Conservation (phyloP, 30 jellyfish, hydroid and myxozoan species). For the Aurelia coerulea region DNA sequence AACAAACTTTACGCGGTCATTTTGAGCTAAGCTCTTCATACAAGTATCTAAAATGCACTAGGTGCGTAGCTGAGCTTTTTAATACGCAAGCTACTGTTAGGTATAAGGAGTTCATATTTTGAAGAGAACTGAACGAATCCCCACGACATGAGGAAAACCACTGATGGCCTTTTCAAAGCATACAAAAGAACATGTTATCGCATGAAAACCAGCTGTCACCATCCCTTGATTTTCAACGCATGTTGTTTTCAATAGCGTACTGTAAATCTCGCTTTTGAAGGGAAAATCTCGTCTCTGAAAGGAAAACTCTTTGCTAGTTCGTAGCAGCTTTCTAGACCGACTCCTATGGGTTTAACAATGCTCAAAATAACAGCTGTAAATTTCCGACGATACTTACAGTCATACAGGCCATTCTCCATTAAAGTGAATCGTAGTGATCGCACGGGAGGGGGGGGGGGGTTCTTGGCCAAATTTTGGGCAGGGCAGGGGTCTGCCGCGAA, state of each 20-base stretch:
- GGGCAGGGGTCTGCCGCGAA: too few relatives aligned
- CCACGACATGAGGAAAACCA: background rate
- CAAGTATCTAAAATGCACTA: too few relatives aligned
- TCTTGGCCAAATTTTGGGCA: too few relatives aligned
- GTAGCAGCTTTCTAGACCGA: background rate
- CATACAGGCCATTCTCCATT: too few relatives aligned
- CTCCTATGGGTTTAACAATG: background rate
- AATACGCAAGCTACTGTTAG: too few relatives aligned
- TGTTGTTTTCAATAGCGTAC: background rate
- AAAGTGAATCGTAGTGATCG: too few relatives aligned
- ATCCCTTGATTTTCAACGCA: background rate
- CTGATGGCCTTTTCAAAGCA: background rate
- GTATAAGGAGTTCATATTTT: too few relatives aligned
- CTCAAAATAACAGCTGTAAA: constrained; percentile 5
- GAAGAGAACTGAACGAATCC: too few relatives aligned
- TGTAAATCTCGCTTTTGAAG: constrained; percentile 3
- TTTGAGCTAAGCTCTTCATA: too few relatives aligned
- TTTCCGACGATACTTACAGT: background rate
- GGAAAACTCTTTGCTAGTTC: background rate
- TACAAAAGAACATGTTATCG: constrained; percentile 7
- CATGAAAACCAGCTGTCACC: constrained; percentile 1
- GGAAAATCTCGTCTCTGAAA: background rate
- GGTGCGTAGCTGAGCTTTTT: too few relatives aligned
- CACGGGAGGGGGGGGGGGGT: too few relatives aligned
- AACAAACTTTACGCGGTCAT: too few relatives aligned